phyloP scores from a whole-genome alignment of 1,140 invertebrate species.

The Muscidifurax raptorellus region DNA sequence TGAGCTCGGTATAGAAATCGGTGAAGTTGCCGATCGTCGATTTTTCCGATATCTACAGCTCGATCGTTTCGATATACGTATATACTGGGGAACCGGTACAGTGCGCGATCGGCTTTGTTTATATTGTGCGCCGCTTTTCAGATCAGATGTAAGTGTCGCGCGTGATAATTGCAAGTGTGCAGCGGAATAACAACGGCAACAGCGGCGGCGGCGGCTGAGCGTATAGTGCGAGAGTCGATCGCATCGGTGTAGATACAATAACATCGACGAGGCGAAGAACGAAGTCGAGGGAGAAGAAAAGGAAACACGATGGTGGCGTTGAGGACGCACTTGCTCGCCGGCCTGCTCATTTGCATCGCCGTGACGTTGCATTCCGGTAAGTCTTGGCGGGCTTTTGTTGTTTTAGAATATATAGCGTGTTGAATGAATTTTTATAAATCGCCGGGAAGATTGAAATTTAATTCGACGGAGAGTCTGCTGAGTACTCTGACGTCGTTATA shows the following conservation, averaged over 20 bases:
- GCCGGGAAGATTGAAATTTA: too few relatives aligned
- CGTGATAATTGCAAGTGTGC: constrained; percentile 59
- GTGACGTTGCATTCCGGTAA: constrained; percentile 62
- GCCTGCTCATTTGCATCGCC: constrained; percentile 64
- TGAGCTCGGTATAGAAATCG: too few relatives aligned
- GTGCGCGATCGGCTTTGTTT: neutral
- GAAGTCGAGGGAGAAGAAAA: constrained; percentile 24
- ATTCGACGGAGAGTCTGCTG: too few relatives aligned
- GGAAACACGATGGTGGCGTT: constrained; percentile 66
- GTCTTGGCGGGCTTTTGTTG: too few relatives aligned
- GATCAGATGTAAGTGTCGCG: constrained; percentile 70
- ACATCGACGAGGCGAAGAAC: constrained; percentile 42
- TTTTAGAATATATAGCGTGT: too few relatives aligned
- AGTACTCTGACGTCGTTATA: too few relatives aligned
- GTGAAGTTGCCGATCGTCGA: too few relatives aligned
- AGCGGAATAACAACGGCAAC: constrained; percentile 52
- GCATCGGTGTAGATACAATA: too few relatives aligned
- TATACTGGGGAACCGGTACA: neutral
- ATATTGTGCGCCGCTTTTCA: constrained; percentile 64
- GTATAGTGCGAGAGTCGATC: too few relatives aligned
- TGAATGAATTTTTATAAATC: too few relatives aligned
- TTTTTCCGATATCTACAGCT: neutral
- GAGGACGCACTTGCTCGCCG: constrained; percentile 60
- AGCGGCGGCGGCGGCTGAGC: constrained; percentile 34
- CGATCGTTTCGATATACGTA: neutral